A percentile compares a stretch with the other conserved stretches of the same genome.
Evolutionary conservation across 2,797 vertebrate species (phyloP).

Genomic region (Brachyrhaphis roseni): DNA sequence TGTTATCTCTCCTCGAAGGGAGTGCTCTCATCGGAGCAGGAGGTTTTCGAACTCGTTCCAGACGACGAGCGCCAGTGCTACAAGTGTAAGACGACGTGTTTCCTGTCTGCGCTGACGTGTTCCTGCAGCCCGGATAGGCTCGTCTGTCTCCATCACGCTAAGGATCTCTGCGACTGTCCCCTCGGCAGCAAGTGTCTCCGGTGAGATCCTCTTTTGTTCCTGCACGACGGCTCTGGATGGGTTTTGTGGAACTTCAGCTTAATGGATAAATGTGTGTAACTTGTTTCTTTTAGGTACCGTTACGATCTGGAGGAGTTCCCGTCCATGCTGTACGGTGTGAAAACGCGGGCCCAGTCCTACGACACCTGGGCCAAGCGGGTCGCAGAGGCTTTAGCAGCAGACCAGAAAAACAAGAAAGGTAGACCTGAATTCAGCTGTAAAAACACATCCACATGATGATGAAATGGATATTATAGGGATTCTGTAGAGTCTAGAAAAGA

Average conservation of each 20-base stretch:
- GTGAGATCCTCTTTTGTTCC: conserved; percentile 66
- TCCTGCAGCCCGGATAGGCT: conserved; percentile 91
- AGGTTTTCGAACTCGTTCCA: conserved; percentile 95
- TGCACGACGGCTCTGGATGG: background rate
- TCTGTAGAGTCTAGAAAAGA: background rate
- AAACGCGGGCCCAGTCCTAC: conserved; percentile 95
- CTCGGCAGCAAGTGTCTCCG: conserved; percentile 93
- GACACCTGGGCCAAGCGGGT: conserved; percentile 96
- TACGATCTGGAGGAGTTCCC: conserved; percentile 96
- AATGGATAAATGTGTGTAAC: background rate
- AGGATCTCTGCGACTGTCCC: conserved; percentile 91
- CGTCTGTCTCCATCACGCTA: conserved; percentile 91
- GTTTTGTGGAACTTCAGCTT: background rate
- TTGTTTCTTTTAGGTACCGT: conserved; percentile 84
- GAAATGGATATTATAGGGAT: background rate
- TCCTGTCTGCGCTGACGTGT: conserved; percentile 95
- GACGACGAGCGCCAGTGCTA: conserved; percentile 97
- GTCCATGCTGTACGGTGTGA: conserved; percentile 92
- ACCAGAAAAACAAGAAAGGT: conserved; percentile 98
- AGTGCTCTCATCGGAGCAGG: conserved; percentile 92
- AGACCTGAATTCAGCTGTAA: background rate
- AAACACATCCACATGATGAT: background rate
- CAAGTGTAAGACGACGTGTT: conserved; percentile 96
- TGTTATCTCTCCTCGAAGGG: conserved; percentile 79
- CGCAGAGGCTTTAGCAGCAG: conserved; percentile 91